Base-by-base conservation (phyloP, 2,113 vertebrate species). In the Eulacestoma nigropectus region DNA sequence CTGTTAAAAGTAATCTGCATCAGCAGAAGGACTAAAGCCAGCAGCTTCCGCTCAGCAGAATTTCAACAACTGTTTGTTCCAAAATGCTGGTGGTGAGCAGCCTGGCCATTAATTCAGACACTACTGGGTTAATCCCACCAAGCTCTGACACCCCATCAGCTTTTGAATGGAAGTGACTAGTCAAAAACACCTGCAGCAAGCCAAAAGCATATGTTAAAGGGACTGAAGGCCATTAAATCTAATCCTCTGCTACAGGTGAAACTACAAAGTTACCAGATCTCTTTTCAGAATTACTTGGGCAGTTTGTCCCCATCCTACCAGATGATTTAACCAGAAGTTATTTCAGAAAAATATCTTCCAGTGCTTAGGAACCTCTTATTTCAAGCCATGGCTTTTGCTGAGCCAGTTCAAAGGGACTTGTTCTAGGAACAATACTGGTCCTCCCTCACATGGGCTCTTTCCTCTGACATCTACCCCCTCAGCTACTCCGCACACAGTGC, bases 21-120 rank as follows among this genome's bases (percentile, higher is more conserved):
- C 81, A 93, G 84, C 70, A 89, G 62, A 81, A 95, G n/a, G 15
- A 91, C 62, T 57, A 75, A 95, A 87, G 37, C 81, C 84, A 87
- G 72, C 22, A 87, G 87, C 49, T 65, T 76, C 63, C 68, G 84
- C 74, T 94, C 77, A 83, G 74, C 87, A 85, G 21, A 90, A 79
- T 89, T 96, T 39, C 74, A 68, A 30, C 65, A 87, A 60, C 62
- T 62, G 79, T 37, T 94, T 70, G 32, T 42, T 52, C 50, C 33
- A 78, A 82, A 82, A 79, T 11, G 46, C 65, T 57, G 32, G 21
- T 65, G n/a, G 41, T 42, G 22, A 84, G 57, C 77, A 87, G 70
- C 46, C 62, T 52, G 46, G 42, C 44, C 39, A 29, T 44, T 49
- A 39, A 76, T 57, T 87, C 78, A 73, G 33, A 56, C 12, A 16